Percentiles rank a stretch among this genome's conserved stretches.
Evolutionary conservation across 2,113 vertebrate species (phyloP).

Genomic region (Barnardius zonarius): DNA sequence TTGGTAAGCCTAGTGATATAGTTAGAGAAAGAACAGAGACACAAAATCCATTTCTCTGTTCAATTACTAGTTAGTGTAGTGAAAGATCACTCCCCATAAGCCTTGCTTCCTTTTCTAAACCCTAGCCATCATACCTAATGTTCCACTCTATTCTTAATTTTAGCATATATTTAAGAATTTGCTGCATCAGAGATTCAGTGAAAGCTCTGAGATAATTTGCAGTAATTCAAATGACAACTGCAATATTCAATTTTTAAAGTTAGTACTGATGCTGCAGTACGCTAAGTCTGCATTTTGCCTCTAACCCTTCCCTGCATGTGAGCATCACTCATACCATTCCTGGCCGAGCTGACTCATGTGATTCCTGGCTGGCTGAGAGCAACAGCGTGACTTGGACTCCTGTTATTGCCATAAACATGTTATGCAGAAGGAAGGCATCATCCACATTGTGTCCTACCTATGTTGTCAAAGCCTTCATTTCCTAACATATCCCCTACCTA

Average conservation of each 20-base stretch:
- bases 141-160: background rate
- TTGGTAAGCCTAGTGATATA: background rate
- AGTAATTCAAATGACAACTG: background rate
- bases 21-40: background rate
- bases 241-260: background rate
- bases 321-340: background rate
- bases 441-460: background rate
- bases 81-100: background rate
- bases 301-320: background rate
- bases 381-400: background rate
- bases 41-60: background rate
- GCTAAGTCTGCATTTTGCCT: background rate
- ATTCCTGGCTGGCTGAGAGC: background rate
- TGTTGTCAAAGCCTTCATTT: background rate
- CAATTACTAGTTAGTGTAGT: background rate
- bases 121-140: accelerated
- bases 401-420: background rate
- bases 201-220: background rate
- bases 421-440: background rate
- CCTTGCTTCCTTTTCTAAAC: background rate
- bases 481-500: background rate
- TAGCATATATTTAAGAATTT: background rate
- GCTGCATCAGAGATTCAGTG: background rate
- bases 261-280: background rate
- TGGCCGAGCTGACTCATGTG: accelerated